Conservation (phyloP, 2,888 invertebrate species). For the Agonum fuliginosum region DNA sequence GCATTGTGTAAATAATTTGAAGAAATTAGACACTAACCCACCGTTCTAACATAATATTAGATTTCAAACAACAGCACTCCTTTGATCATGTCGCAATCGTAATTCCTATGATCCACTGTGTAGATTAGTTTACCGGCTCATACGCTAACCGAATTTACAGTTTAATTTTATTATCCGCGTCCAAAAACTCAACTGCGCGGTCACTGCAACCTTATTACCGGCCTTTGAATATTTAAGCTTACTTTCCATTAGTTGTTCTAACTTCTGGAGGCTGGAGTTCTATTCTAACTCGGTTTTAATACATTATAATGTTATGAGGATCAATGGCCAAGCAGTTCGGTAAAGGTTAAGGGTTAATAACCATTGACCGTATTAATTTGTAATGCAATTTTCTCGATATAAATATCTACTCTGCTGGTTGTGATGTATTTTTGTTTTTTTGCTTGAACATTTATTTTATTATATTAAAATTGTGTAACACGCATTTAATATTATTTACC, state of each 20-base stretch:
- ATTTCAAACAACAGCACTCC: background rate
- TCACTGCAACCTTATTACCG: background rate
- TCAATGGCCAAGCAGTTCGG: background rate
- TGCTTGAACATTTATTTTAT: background rate
- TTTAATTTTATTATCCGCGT: slow-evolving; percentile 1
- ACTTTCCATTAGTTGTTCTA: slow-evolving; percentile 28
- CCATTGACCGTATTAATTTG: slow-evolving; percentile 2
- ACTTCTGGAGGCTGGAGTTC: background rate
- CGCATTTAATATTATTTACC: no score
- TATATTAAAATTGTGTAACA: no score
- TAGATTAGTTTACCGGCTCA: background rate
- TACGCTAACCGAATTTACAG: background rate
- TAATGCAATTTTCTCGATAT: slow-evolving; percentile 3
- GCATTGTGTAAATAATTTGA: no score
- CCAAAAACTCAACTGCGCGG: background rate
- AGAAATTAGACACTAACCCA: background rate
- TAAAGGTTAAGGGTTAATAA: slow-evolving; percentile 24
- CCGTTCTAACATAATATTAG: background rate
- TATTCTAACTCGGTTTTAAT: slow-evolving; percentile 6
- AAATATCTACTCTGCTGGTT: slow-evolving; percentile 1
- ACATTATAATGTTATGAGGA: background rate
- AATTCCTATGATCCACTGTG: background rate
- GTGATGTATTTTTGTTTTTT: background rate
- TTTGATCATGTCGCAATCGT: background rate
- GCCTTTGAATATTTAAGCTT: slow-evolving; percentile 13